phyloP scores from a whole-genome alignment of 2,888 invertebrate species.

The Odiellus spinosus region DNA sequence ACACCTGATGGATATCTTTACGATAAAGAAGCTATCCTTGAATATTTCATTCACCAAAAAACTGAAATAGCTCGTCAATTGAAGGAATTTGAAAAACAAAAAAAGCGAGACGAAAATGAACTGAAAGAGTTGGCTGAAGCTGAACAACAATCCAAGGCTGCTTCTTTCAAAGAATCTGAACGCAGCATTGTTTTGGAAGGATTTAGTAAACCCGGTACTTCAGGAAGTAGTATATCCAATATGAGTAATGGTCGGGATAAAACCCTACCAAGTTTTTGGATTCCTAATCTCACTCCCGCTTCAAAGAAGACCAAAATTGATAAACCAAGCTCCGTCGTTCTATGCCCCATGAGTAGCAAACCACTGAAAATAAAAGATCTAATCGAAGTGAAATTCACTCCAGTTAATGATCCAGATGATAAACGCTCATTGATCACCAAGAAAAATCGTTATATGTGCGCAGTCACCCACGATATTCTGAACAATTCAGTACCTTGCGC shows the following conservation, averaged over 20 bases:
- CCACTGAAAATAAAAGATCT: conserved; percentile 81
- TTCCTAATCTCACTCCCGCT: conserved; percentile 80
- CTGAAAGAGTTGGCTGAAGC: conserved; percentile 49
- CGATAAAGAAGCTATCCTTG: conserved; percentile 90
- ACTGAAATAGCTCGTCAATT: conserved; percentile 71
- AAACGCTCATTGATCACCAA: conserved; percentile 72
- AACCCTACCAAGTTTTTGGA: conserved; percentile 85
- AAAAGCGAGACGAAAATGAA: conserved; percentile 50
- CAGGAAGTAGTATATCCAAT: conserved; percentile 49
- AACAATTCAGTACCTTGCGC: conserved; percentile 89
- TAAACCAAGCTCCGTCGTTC: conserved; percentile 62
- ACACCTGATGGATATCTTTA: conserved; percentile 83
- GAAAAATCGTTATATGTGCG: conserved; percentile 85
- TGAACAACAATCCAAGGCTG: conserved; percentile 55
- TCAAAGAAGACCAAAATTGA: conserved; percentile 52
- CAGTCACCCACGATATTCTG: conserved; percentile 87
- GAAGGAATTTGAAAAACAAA: conserved; percentile 80
- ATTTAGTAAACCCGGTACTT: background rate
- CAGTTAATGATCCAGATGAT: conserved; percentile 70
- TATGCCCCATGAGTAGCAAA: conserved; percentile 68
- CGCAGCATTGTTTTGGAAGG: conserved; percentile 46
- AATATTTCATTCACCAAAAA: conserved; percentile 87
- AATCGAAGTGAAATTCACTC: conserved; percentile 79
- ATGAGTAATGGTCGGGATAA: conserved; percentile 61
- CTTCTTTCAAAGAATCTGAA: conserved; percentile 65